Base-by-base conservation (phyloP, 2,888 invertebrate species). In the Drosophila ustulata region DNA sequence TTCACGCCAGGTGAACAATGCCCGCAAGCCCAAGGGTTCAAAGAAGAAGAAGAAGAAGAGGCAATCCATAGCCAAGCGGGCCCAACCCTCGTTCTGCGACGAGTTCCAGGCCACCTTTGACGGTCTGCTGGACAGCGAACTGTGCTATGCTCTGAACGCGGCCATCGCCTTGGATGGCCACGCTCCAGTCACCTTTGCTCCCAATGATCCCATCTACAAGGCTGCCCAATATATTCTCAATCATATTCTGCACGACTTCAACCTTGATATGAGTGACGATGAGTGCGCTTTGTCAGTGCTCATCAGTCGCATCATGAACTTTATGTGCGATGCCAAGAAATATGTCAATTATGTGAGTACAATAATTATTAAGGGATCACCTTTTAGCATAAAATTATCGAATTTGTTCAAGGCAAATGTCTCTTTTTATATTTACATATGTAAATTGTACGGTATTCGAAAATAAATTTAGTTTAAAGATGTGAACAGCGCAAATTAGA, bases 221-320 rank as follows among this genome's bases (percentile, higher is more conserved):
- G 89, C 91, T 3, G 92, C 92, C 0, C 89, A 90, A 34, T 91
- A 89, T 30, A 92, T 92, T 25, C 71, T 90, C 13, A 82, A 89
- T 45, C 77, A 88, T n/a, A 90, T 92, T 50, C 56, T 92, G 3
- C 71, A 71, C 0, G 89, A 85, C 3, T 90, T 91, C 41, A 64
- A 85, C 23, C 78, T 78, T n/a, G 92, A 92, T 61, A 66, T 92
- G n/a, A 89, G 90, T 32, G 68, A 71, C 0, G 88, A 92, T 59
- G 59, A 68, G 9, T 69, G 80, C n/a, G 75, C 86, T 3, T 49
- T 71, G 32, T 52, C 56, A 11, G 70, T 77, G 0, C 68, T 91
- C 3, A 56, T 71, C 1, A 37, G 62, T 1, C 89, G 91, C 32
- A 78, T 92, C 4, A 66, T 70, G 25, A 75, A 80, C 23, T 88